Conservation (phyloP, 1,140 invertebrate species). For the Diuraphis noxia region DNA sequence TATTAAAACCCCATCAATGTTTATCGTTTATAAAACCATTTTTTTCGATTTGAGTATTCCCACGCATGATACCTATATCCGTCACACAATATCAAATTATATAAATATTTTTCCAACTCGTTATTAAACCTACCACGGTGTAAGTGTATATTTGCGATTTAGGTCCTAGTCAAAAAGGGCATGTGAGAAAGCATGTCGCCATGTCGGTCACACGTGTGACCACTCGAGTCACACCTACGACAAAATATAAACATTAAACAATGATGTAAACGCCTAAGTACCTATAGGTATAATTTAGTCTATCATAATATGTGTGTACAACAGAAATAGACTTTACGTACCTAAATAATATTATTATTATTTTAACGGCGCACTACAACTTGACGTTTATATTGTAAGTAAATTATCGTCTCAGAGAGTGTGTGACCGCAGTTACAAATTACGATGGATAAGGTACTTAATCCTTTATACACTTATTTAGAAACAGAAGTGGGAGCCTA, state of each 20-base stretch:
- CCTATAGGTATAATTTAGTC: background rate
- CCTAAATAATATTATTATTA: background rate
- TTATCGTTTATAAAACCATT: background rate
- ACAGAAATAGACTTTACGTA: background rate
- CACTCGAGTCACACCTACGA: constrained; percentile 32
- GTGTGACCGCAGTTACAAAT: background rate
- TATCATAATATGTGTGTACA: background rate
- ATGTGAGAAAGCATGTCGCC: background rate
- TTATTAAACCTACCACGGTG: background rate
- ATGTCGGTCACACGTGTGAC: background rate
- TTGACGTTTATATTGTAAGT: background rate
- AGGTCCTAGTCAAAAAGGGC: background rate
- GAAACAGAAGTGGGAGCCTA: background rate
- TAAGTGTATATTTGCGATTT: background rate
- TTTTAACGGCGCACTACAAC: background rate
- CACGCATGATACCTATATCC: background rate
- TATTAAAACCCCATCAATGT: background rate
- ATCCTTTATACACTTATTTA: background rate
- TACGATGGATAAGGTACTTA: background rate
- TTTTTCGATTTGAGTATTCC: background rate
- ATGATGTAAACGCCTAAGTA: background rate
- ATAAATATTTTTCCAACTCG: background rate
- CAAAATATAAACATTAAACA: constrained; percentile 6
- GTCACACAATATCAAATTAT: background rate
- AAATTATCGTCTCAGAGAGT: background rate